Base-by-base conservation (phyloP, 2,113 vertebrate genomes). In the Cervus canadensis region DNA sequence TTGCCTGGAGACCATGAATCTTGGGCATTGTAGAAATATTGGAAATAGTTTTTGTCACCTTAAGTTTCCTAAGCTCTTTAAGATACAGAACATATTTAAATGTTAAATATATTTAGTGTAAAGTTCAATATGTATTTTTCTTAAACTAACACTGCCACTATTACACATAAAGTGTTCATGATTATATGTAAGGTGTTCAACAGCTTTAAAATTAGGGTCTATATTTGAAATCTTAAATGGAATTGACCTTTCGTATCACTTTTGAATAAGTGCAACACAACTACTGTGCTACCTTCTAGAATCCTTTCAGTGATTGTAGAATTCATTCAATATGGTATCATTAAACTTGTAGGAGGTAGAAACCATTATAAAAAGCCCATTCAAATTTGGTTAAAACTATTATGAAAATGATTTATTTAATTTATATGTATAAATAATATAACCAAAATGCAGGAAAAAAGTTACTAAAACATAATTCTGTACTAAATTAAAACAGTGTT, bases 1-100 rank as follows among this genome's bases (percentile, higher is more conserved):
- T 99, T 99, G 98, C 98, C 98, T 97, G 94, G 98, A 98, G 98
- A 98, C 98, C 92, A 76, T 94, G 97, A 97, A 98, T 98, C 98
- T 94, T 84, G 92, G 97, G 96, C 97, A 97, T 97, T 98, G 97
- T 97, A 97, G 97, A 98, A 99, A 99, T 98, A 98, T 43, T 98
- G 91, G 95, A 98, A 98, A 97, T 91, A 98, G 94, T 98, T 98
- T 99, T 98, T 92, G 97, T 94, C 95, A 98, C 90, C 87, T 97
- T 85, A 98, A 98, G 94, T 99, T 98, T 99, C 97, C 95, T 98
- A 98, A 98, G 98, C 91, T 88, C 94, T 97, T 98, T 95, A 64
- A 91, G 98, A 97, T 98, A 97, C 87, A 79, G 88, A 96, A 95
- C 95, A 36, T 84, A 97, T 98, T 98, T 97, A 95, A 98, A 98